Evolutionary conservation across 2,888 invertebrate genomes (phyloP).

Genomic region (Drosophila fungiperda): DNA sequence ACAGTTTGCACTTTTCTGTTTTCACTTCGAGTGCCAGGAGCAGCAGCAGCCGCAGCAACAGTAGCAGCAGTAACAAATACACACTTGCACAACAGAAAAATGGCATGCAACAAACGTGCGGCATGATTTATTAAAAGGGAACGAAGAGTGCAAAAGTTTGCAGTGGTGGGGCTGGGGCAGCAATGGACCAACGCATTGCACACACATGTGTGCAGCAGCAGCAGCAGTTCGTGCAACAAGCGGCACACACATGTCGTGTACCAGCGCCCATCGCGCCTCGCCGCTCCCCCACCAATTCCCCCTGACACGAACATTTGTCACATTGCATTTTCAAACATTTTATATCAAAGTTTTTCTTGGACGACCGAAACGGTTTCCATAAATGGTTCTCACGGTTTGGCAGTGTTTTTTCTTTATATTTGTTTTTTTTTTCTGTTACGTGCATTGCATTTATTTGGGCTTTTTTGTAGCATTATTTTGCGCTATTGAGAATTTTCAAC

Average conservation of each 20-base stretch:
- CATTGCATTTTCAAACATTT: conserved; percentile 73
- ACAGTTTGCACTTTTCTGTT: conserved; percentile 56
- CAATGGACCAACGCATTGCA: conserved; percentile 53
- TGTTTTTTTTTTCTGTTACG: conserved; percentile 27
- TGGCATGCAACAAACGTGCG: conserved; percentile 65
- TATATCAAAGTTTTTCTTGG: conserved; percentile 67
- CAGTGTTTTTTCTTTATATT: conserved; percentile 41
- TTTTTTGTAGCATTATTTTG: conserved; percentile 31
- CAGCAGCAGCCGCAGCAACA: conserved; percentile 30
- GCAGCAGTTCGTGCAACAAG: conserved; percentile 51
- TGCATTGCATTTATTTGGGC: conserved; percentile 43
- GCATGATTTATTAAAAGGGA: conserved; percentile 65
- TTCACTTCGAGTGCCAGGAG: conserved; percentile 60
- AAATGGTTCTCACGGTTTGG: conserved; percentile 76
- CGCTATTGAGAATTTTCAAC: conserved; percentile 54
- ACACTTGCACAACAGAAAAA: conserved; percentile 14
- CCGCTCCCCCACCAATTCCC: too few relatives aligned
- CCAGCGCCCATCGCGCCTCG: conserved; percentile 11
- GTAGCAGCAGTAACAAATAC: conserved; percentile 11
- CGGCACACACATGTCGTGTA: conserved; percentile 41
- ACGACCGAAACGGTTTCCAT: conserved; percentile 52
- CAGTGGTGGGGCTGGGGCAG: conserved; percentile 8
- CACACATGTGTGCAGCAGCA: conserved; percentile 63
- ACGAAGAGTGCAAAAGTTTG: conserved; percentile 15
- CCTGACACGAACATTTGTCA: conserved; percentile 38